Conservation (phyloP, 2,797 vertebrate species). For the Mus caroli region DNA sequence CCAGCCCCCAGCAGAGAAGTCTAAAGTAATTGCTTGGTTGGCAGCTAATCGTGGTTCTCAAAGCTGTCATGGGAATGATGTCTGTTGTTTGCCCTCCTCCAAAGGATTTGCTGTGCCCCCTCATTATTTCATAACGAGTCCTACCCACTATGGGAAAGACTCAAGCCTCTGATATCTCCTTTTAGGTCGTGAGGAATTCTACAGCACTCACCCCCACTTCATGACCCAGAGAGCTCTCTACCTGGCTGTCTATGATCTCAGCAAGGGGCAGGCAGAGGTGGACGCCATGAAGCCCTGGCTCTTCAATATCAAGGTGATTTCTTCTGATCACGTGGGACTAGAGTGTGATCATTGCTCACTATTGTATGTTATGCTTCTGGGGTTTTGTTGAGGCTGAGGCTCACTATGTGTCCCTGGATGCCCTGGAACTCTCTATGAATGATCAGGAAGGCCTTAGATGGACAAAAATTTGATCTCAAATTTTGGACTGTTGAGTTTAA, state of each 20-base stretch:
- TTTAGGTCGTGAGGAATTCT: conserved; percentile 95
- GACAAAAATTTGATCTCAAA: background rate
- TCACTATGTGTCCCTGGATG: background rate
- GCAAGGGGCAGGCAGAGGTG: conserved; percentile 94
- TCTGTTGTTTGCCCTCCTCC: background rate
- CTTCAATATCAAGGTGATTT: conserved; percentile 96
- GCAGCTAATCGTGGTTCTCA: background rate
- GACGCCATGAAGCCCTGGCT: conserved; percentile 98
- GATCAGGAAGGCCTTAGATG: background rate
- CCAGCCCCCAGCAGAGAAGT: background rate
- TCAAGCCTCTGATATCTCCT: background rate
- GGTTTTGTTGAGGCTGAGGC: background rate
- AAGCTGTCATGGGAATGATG: background rate
- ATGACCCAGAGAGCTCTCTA: conserved; percentile 96
- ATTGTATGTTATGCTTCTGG: background rate
- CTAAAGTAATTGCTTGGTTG: background rate
- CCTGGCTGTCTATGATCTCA: conserved; percentile 96
- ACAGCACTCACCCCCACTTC: conserved; percentile 95
- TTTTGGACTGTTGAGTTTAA: background rate
- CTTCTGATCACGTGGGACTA: background rate
- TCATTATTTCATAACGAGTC: background rate
- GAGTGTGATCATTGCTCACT: background rate
- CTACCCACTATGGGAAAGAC: background rate
- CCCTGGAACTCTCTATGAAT: background rate
- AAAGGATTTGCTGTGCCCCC: background rate